Evolutionary conservation across 2,888 invertebrate genomes (phyloP), one percentile per base, ranked within the genome.

Genomic region (Cancer borealis): DNA sequence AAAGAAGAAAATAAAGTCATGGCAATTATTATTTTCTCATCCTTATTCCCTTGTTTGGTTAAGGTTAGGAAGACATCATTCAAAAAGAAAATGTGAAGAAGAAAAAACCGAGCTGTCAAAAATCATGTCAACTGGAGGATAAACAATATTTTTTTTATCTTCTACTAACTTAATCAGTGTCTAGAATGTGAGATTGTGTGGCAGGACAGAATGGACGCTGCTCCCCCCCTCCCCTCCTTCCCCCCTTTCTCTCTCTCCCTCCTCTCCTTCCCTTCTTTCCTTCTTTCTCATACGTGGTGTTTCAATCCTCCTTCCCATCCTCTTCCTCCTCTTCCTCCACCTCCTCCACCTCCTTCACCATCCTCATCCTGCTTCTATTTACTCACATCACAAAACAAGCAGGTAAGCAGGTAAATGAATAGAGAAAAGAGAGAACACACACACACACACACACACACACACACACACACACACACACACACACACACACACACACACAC

Each of bases 391-490:
- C 12, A 17, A 12, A 54, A 54, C 54, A 17, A 0, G 54, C 3
- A 54, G 54, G 54, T 14, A 54, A 17, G 54, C 17, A 54, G 39
- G 39, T 39, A 39, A 2, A 39, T 39, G 2, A 39, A 39, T 39
- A 39, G 39, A 39, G 39, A 39, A 39, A 39, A 39, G 39, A 39
- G 39, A 39, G 39, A 39, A 2, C 0, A 39, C 10, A 10, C 26
- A 30, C 30, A 30, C 1, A 79, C 8, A 79, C 79, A 79, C 5
- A 79, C 79, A 79, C 30, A 30, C 30, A 30, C 30, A 79, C 79
- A 79, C 26, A 79, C 79, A 79, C 79, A 79, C 79, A 30, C 79
- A 79, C 79, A 79, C 30, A 79, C 79, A 79, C 26, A 79, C 79
- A 79, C 30, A 79, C 26, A 79, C 30, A 79, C 30, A 79, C 30